phyloP scores from a whole-genome alignment of 2,888 invertebrate species.

The Ashinkailepas kermadecensis region DNA sequence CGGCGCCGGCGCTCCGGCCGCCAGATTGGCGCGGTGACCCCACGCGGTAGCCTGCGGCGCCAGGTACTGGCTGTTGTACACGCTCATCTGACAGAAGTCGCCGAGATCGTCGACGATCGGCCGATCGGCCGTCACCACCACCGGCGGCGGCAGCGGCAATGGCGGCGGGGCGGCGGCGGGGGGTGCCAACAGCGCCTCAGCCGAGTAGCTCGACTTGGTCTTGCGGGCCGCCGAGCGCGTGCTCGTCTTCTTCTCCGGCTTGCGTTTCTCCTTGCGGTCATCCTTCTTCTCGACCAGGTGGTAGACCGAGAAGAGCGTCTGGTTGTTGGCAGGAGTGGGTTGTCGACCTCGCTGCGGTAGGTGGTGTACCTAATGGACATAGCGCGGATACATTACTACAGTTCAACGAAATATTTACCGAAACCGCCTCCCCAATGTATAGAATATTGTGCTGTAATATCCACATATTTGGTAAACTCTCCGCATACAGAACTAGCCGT shows the following conservation, averaged over 20 bases:
- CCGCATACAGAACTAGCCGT: too few relatives aligned
- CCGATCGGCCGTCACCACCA: not conserved
- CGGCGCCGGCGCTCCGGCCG: not conserved
- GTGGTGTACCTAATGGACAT: too few relatives aligned
- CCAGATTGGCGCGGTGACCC: not conserved
- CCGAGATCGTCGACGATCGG: not conserved
- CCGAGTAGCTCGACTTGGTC: constrained; percentile 14
- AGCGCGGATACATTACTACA: too few relatives aligned
- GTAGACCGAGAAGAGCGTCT: not conserved
- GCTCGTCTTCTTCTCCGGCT: not conserved
- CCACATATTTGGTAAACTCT: too few relatives aligned
- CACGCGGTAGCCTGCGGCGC: not conserved
- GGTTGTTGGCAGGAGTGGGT: not conserved
- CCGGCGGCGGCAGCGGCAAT: not conserved
- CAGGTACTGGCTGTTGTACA: not conserved
- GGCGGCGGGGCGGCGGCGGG: not conserved
- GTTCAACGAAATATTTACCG: too few relatives aligned
- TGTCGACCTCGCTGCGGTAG: not conserved
- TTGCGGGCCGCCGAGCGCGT: not conserved
- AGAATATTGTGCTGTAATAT: too few relatives aligned
- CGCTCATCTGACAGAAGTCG: not conserved
- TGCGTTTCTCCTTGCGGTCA: not conserved
- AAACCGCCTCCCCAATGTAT: too few relatives aligned
- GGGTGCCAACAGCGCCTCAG: not conserved
- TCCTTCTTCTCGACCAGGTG: constrained; percentile 17